Conservation (phyloP, 37 sponge, comb jelly and placozoan genomes). For the Cladorhizidae sp. region DNA sequence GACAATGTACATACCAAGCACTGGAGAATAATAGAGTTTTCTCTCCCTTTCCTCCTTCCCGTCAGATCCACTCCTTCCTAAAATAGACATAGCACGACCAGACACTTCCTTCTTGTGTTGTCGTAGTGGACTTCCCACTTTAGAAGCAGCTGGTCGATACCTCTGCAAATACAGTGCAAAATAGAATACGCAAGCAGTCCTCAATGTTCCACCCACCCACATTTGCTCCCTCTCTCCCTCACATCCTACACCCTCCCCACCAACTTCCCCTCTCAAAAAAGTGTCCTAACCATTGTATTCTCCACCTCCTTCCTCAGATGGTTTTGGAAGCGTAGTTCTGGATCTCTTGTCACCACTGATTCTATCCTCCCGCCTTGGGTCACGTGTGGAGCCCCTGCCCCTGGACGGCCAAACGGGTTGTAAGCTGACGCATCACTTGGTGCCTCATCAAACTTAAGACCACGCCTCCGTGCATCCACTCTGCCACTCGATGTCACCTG, state of each 20-base stretch:
- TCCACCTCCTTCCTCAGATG: constrained; percentile 51
- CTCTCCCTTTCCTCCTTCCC: not conserved
- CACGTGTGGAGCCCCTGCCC: constrained; percentile 60
- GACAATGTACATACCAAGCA: not conserved
- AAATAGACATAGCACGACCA: no score
- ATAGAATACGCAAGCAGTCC: no score
- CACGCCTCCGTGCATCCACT: not conserved
- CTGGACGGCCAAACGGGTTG: constrained; percentile 48
- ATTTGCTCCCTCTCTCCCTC: no score
- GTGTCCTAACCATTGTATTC: constrained; percentile 38
- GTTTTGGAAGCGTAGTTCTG: constrained; percentile 53
- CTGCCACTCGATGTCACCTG: constrained; percentile 17
- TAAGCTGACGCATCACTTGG: not conserved
- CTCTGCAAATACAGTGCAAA: no score
- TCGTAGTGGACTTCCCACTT: no score
- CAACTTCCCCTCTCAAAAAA: no score
- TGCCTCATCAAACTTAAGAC: not conserved
- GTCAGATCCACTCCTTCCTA: no score
- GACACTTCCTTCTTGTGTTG: no score
- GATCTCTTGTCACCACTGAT: constrained; percentile 13
- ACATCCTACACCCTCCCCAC: no score
- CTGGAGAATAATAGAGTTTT: not conserved
- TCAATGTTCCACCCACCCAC: no score
- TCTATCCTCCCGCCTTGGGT: constrained; percentile 39
- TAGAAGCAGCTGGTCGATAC: no score